phyloP scores from a whole-genome alignment of 2,888 invertebrate species.

The Sepioteuthis lessoniana region DNA sequence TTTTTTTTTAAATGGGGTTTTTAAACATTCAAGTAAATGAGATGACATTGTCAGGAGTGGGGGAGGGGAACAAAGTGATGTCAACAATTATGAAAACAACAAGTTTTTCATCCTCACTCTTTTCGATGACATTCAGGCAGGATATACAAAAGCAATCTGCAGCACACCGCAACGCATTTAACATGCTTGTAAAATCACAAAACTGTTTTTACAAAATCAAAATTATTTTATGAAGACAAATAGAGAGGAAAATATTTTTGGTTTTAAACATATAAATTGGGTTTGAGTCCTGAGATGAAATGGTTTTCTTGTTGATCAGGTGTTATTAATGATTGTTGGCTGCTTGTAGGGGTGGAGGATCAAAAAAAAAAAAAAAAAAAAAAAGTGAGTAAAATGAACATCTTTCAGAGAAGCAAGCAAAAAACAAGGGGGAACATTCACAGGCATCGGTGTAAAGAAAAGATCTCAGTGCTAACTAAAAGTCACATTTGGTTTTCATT shows the following conservation, averaged over 20 bases:
- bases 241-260: not conserved
- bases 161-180: not conserved
- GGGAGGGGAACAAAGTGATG: not conserved
- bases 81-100: not conserved
- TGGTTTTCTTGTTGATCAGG: not conserved
- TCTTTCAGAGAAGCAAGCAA: not conserved
- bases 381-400: not conserved
- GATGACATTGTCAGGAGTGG: not conserved
- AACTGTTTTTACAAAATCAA: not conserved
- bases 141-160: conserved; percentile 1
- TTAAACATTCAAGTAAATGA: not conserved
- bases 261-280: not conserved
- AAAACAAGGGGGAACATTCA: not conserved
- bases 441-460: not conserved
- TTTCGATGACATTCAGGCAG: not conserved
- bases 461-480: not conserved
- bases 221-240: not conserved
- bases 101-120: not conserved
- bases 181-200: not conserved
- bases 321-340: too few relatives aligned
- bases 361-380: too few relatives aligned
- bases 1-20: not conserved
- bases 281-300: not conserved
- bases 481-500: too few relatives aligned
- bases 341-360: too few relatives aligned